Conservation (phyloP, 2,113 vertebrate genomes). For the Nansenia antarctica region DNA sequence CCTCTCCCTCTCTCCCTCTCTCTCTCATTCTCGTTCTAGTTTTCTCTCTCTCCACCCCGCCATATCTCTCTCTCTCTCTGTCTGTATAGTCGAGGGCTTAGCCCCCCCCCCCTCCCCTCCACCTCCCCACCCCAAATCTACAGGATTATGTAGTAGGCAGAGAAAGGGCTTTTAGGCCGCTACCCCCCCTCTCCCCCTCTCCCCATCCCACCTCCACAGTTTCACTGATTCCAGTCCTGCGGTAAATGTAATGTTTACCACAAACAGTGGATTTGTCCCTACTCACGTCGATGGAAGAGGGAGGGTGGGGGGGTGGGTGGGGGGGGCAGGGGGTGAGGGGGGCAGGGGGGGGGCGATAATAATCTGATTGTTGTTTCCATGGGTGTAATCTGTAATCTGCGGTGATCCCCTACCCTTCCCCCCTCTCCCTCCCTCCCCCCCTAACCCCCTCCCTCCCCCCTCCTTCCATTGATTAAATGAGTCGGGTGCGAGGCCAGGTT, state of each 20-base stretch:
- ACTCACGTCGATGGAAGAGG: neutral
- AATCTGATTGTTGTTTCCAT: constrained; percentile 58
- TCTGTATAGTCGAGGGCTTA: neutral
- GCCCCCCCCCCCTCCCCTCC: neutral
- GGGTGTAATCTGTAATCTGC: constrained; percentile 36
- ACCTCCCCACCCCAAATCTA: neutral
- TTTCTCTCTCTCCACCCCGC: neutral
- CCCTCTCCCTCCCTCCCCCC: constrained; percentile 25
- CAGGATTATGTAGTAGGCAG: neutral
- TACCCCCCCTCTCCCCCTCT: neutral
- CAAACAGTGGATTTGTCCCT: constrained; percentile 28
- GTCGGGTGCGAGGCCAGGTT: constrained; percentile 82
- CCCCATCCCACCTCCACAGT: neutral
- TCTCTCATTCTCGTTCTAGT: neutral
- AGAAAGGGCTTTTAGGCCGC: constrained; percentile 1
- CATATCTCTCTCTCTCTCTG: neutral
- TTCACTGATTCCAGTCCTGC: neutral
- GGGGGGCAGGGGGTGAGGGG: neutral
- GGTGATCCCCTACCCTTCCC: constrained; percentile 57
- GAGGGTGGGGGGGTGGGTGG: neutral
- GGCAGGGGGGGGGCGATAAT: constrained; percentile 13
- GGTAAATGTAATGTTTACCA: constrained; percentile 3
- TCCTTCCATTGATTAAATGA: constrained; percentile 92
- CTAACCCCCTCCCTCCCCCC: no score
- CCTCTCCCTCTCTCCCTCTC: neutral